Conservation (phyloP, 2,113 vertebrate species). For the Barbus barbus region DNA sequence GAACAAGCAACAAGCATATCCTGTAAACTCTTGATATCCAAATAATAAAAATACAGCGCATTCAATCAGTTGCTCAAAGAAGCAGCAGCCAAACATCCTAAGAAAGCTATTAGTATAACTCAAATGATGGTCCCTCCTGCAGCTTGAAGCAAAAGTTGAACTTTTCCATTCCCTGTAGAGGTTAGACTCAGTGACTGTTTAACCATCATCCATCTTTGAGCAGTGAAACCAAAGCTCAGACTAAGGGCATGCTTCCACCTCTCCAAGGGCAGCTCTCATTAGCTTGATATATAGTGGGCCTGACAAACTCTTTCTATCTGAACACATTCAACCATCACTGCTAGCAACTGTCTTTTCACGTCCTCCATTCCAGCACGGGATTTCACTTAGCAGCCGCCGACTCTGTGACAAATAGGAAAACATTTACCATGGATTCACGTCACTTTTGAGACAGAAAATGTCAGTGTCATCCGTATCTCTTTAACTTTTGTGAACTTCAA, state of each 20-base stretch:
- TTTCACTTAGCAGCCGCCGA: neutral
- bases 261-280: conserved; percentile 24
- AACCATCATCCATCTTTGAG: conserved; percentile 33
- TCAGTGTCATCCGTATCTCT: too few relatives aligned
- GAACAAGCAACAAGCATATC: neutral
- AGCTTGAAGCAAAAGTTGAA: neutral
- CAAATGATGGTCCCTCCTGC: neutral
- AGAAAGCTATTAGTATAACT: neutral
- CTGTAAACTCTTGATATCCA: neutral
- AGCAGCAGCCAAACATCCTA: neutral
- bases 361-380: conserved; percentile 1
- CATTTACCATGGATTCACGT: neutral
- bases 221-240: conserved; percentile 29
- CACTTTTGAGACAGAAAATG: too few relatives aligned
- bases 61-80: neutral
- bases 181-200: conserved; percentile 24
- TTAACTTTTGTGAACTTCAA: too few relatives aligned
- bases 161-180: neutral
- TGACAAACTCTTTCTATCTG: neutral
- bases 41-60: neutral
- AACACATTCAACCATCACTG: conserved; percentile 11
- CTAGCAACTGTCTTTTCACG: neutral
- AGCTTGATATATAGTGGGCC: conserved; percentile 15
- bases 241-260: conserved; percentile 13
- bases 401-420: neutral